Evolutionary conservation across 37 sponge, comb jelly and placozoan species (phyloP).

Genomic region (Crambe crambe): DNA sequence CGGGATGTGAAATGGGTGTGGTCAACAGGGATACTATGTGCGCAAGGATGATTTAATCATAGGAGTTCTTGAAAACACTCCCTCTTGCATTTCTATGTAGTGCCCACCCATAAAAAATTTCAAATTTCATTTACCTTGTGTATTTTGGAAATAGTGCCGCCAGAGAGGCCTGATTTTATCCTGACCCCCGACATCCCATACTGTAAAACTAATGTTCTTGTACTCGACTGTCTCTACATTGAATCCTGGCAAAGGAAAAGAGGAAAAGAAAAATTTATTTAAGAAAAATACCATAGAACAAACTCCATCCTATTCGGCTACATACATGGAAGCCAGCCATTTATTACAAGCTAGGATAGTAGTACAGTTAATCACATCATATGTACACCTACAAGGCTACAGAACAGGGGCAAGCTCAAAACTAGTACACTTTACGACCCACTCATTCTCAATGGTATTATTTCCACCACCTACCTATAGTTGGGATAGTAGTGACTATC

Average conservation of each 20-base stretch:
- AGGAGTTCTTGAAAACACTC: constrained; percentile 2
- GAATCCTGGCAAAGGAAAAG: constrained; percentile 68
- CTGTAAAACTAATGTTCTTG: constrained; percentile 99
- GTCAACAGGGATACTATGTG: constrained; percentile 7
- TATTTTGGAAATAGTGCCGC: constrained; percentile 99
- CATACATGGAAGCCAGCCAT: background rate
- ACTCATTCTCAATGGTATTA: too few species aligned
- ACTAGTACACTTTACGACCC: too few species aligned
- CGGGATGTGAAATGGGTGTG: background rate
- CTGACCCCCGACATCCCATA: constrained; percentile 99
- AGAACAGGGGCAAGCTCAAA: too few species aligned
- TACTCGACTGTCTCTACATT: constrained; percentile 97
- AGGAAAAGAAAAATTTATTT: background rate
- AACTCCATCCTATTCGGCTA: background rate
- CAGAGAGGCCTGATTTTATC: constrained; percentile 99
- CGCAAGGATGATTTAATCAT: constrained; percentile 43
- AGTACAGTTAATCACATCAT: background rate
- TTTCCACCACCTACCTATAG: constrained; percentile 97
- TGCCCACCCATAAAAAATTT: background rate
- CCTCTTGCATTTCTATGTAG: background rate
- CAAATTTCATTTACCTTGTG: constrained; percentile 80
- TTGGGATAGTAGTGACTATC: constrained; percentile 98
- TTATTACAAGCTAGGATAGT: background rate
- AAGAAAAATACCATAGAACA: too few species aligned
- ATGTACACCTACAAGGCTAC: too few species aligned